phyloP scores from a whole-genome alignment of 1,140 invertebrate genomes.

The Camponotus vicinus region DNA sequence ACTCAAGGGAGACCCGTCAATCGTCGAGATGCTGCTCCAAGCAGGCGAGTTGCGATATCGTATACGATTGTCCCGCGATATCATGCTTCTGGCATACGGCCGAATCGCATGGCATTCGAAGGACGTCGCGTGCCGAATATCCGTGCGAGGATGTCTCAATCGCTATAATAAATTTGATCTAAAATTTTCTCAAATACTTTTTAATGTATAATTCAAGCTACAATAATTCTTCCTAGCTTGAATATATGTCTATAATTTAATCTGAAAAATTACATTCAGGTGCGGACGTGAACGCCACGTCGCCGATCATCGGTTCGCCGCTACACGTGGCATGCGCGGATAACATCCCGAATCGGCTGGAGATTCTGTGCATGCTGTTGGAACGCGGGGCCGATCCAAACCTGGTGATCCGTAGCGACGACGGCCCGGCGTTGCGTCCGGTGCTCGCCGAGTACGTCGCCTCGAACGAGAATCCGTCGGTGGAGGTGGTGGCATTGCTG shows the following conservation, averaged over 20 bases:
- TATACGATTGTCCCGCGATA: neutral
- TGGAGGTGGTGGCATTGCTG: constrained; percentile 90
- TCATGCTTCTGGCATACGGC: constrained; percentile 25
- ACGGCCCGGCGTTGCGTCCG: constrained; percentile 90
- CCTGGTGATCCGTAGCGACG: constrained; percentile 91
- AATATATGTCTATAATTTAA: too few relatives aligned
- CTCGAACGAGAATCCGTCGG: constrained; percentile 90
- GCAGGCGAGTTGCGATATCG: constrained; percentile 87
- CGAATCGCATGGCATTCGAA: constrained; percentile 52
- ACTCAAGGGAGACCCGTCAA: constrained; percentile 91
- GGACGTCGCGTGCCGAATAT: constrained; percentile 31
- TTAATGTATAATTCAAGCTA: too few relatives aligned
- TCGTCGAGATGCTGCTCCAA: constrained; percentile 90
- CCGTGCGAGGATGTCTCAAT: too few relatives aligned
- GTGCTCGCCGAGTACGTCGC: constrained; percentile 94
- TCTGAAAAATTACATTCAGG: constrained; percentile 83
- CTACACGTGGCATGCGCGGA: constrained; percentile 95
- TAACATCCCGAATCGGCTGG: constrained; percentile 91
- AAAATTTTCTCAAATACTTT: too few relatives aligned
- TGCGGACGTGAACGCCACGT: constrained; percentile 93
- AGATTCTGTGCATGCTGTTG: constrained; percentile 90
- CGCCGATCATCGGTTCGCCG: constrained; percentile 94
- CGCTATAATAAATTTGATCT: too few relatives aligned
- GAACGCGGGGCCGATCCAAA: constrained; percentile 93
- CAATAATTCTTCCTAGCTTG: too few relatives aligned